Percentiles rank a stretch among this genome's conserved stretches.
These are phyloP conservation scores for Coelogynopora nodosa DNA, from an alignment of 2,888 invertebrate genomes.

Conservation along the genomic window DNA sequence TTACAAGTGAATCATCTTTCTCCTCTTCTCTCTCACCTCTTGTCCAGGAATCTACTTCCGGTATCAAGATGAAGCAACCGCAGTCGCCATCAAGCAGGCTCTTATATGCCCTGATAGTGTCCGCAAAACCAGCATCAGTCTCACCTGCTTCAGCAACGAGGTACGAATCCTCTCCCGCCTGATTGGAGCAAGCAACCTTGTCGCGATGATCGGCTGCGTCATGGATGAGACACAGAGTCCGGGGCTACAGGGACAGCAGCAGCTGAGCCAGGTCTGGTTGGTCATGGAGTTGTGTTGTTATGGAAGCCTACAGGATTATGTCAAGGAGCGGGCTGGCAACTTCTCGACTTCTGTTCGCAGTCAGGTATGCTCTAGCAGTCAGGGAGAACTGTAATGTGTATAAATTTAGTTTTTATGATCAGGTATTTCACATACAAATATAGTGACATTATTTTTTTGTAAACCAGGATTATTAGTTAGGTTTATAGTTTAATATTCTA, in stretches of 20 bases:
- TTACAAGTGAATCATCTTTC: too few species aligned
- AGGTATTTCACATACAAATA: too few species aligned
- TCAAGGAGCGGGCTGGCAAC: neutral
- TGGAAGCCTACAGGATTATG: neutral
- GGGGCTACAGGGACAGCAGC: neutral
- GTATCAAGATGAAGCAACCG: neutral
- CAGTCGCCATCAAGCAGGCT: neutral
- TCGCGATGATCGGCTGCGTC: slow-evolving; percentile 17
- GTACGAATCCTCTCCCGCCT: slow-evolving; percentile 7
- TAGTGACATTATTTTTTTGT: too few species aligned
- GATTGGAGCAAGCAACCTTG: neutral
- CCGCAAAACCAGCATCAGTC: neutral
- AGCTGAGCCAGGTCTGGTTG: neutral
- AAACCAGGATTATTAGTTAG: too few species aligned
- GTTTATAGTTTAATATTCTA: too few species aligned
- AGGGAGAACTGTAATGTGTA: too few species aligned
- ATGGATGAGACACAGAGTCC: neutral
- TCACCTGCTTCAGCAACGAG: slow-evolving; percentile 29
- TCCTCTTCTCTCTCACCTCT: too few species aligned
- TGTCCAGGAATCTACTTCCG: neutral
- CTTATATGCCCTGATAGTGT: neutral
- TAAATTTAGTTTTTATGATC: too few species aligned
- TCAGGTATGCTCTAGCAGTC: too few species aligned
- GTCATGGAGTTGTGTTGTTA: neutral
- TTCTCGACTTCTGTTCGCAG: neutral